A percentile compares a stretch with the other conserved stretches of the same genome.
Evolutionary conservation across 1,140 invertebrate species (phyloP).

Genomic region (Druon quercuslanigerum): DNA sequence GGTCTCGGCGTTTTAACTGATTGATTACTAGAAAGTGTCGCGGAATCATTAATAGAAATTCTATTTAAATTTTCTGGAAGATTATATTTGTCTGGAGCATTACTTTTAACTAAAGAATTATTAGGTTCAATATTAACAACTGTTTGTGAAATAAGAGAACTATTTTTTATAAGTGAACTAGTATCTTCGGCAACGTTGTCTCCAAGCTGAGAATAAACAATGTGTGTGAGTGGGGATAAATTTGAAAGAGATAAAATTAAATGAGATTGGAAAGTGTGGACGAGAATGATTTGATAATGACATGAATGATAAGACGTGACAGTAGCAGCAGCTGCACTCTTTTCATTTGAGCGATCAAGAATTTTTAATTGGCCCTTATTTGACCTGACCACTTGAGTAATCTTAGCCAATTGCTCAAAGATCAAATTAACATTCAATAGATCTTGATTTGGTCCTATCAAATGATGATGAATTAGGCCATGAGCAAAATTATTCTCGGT

Average conservation of each 20-base stretch:
- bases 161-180: constrained; percentile 25
- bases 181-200: constrained; percentile 4
- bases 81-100: constrained; percentile 33
- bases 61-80: constrained; percentile 39
- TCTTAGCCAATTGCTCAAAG: too few species aligned
- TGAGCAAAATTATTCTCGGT: too few species aligned
- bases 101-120: constrained; percentile 15
- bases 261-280: too few species aligned
- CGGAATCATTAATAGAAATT: constrained; percentile 51
- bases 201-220: background rate
- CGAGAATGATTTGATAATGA: too few species aligned
- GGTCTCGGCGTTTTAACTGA: constrained; percentile 41
- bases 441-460: too few species aligned
- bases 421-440: too few species aligned
- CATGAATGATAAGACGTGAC: too few species aligned
- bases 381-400: too few species aligned
- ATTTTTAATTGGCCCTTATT: too few species aligned
- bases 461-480: too few species aligned
- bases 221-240: background rate
- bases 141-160: background rate
- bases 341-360: too few species aligned
- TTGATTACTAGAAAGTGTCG: constrained; percentile 39
- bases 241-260: background rate
- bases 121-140: constrained; percentile 39
- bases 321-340: too few species aligned